Percentiles rank a stretch among this genome's conserved stretches.
Conservation (phyloP, 1,140 invertebrate genomes). For the Teleogryllus occipitalis region DNA sequence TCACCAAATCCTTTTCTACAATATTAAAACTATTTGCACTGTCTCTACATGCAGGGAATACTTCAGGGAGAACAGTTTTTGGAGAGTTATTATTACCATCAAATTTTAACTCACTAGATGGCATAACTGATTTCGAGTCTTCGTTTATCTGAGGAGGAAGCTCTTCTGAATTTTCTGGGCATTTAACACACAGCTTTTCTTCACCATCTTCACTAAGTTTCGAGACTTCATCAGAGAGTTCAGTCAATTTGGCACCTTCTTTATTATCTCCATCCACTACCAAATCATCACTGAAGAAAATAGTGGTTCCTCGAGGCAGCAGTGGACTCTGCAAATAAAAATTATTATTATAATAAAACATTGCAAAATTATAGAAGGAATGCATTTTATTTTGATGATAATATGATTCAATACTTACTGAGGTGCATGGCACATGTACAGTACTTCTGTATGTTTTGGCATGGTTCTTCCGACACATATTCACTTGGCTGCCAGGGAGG, state of each 20-base stretch:
- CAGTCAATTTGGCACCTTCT: background rate
- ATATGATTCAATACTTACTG: slow-evolving; percentile 20
- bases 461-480: slow-evolving; percentile 7
- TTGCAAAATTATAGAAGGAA: background rate
- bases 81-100: background rate
- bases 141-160: background rate
- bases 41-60: background rate
- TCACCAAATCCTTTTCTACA: background rate
- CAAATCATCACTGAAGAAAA: slow-evolving; percentile 21
- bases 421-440: slow-evolving; percentile 25
- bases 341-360: background rate
- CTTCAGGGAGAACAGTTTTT: background rate
- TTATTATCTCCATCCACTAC: slow-evolving; percentile 19
- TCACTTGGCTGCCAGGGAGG: slow-evolving; percentile 2
- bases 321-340: slow-evolving; percentile 15
- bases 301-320: slow-evolving; percentile 17
- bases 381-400: background rate
- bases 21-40: background rate
- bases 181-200: background rate
- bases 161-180: background rate
- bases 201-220: background rate
- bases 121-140: background rate
- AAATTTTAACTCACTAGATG: background rate
- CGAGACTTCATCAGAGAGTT: background rate
- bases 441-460: slow-evolving; percentile 24